phyloP scores from a whole-genome alignment of 1,140 invertebrate genomes.

The Galleria mellonella region DNA sequence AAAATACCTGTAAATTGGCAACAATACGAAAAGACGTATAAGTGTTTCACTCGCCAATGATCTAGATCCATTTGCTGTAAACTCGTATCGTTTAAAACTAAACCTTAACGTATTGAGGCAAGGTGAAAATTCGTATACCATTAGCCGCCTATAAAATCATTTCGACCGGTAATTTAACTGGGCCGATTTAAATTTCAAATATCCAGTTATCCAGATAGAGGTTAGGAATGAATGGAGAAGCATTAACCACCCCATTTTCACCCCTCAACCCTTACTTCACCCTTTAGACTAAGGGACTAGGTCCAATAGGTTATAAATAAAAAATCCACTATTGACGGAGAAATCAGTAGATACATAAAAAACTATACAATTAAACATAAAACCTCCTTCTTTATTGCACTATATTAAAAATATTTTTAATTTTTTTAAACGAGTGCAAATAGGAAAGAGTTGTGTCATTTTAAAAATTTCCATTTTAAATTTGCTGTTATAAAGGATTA shows the following conservation, averaged over 20 bases:
- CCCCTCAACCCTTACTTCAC: constrained; percentile 1
- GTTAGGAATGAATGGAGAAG: constrained; percentile 44
- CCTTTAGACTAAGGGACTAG: background rate
- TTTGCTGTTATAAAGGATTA: no score
- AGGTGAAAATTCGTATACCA: constrained; percentile 16
- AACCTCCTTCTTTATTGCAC: no score
- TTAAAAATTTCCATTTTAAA: no score
- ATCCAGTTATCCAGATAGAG: constrained; percentile 43
- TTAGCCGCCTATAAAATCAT: constrained; percentile 28
- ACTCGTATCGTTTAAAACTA: constrained; percentile 1
- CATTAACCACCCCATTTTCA: constrained; percentile 24
- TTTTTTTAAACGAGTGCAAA: no score
- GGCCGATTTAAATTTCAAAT: constrained; percentile 61
- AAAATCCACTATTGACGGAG: no score
- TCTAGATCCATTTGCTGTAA: background rate
- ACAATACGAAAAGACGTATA: constrained; percentile 5
- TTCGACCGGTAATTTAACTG: constrained; percentile 32
- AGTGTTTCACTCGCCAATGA: constrained; percentile 5
- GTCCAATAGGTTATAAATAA: no score
- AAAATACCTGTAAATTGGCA: background rate
- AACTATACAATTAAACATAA: no score
- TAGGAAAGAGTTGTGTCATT: no score
- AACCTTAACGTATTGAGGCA: constrained; percentile 11
- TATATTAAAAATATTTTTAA: no score
- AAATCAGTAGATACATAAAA: no score